These are phyloP conservation scores for Motacilla tschutschensis DNA, from an alignment of 2,113 vertebrate species.

Conservation along the genomic window DNA sequence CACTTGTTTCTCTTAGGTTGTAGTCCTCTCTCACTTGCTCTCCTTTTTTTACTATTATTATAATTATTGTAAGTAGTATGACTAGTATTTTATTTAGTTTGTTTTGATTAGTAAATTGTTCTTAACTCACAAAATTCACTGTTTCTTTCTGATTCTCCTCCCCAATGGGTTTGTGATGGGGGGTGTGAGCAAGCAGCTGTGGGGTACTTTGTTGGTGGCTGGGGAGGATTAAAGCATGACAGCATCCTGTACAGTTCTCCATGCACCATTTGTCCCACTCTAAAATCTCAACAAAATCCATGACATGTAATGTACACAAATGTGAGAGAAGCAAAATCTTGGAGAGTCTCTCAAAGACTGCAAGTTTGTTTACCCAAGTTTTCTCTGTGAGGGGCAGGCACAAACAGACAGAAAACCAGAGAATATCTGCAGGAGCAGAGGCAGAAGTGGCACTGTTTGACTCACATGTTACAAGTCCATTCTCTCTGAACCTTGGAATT, in stretches of 20 bases:
- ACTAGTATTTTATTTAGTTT: not conserved
- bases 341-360: not conserved
- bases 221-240: not conserved
- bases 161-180: not conserved
- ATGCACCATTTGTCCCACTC: rapidly evolving
- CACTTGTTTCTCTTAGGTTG: not conserved
- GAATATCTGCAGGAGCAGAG: not conserved
- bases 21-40: not conserved
- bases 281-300: not conserved
- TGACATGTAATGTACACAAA: not conserved
- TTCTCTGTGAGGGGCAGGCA: not conserved
- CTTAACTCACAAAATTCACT: not conserved
- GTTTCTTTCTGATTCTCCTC: not conserved
- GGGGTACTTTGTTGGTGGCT: not conserved
- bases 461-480: too few species aligned
- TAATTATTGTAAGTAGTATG: not conserved
- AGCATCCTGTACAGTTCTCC: not conserved
- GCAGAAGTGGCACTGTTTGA: not conserved
- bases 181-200: not conserved
- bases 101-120: not conserved
- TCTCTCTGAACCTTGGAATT: not conserved
- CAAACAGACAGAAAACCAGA: rapidly evolving
- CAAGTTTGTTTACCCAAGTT: rapidly evolving
- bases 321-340: not conserved
- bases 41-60: not conserved